Base-by-base conservation (phyloP, 2,888 invertebrate species). In the Sphinx pinastri region DNA sequence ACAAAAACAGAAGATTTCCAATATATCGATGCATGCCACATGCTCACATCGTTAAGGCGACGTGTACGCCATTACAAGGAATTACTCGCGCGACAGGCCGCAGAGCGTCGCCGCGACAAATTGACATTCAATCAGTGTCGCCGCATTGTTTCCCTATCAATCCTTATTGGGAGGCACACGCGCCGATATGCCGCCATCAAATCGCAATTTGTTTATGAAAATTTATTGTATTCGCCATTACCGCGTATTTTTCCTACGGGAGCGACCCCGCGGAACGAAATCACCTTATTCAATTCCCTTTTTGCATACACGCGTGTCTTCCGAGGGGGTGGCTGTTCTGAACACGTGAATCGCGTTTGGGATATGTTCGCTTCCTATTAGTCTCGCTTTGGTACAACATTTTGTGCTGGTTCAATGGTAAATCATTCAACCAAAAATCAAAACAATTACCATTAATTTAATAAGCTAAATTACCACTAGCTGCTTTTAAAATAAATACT, bases 271-370 rank as follows among this genome's bases (percentile, higher is more conserved):
- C 85, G 89, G 88, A 90, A 90, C 91, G 85, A 93, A 93, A 94
- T 94, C 93, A 93, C 93, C 93, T 94, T 94, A 93, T 94, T 94
- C 94, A 93, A 94, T 94, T 94, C 93, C 92, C 91, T 93, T 90
- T 93, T 93, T 93, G 94, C 94, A 94, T 94, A 94, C 86, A 89
- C 90, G 83, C 83, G 84, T 83, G 89, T 88, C 86, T 87, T 85
- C 80, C 81, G 80, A 88, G 90, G 92, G 90, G 87, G 88, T 78
- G 84, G 91, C 89, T 91, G 92, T 90, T 92, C 90, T 91, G 91
- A 90, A 94, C 93, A 94, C 86, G 92, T 86, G 93, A 93, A 94
- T 87, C 88, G 90, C 92, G 92, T 93, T 93, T 92, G 90, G 85
- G 88, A 91, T 84, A 84, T 92, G 92, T 92, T 90, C 90, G 80